These are phyloP conservation scores for Nesospiza acunhae DNA, from an alignment of 2,113 vertebrate species.

Conservation along the genomic window DNA sequence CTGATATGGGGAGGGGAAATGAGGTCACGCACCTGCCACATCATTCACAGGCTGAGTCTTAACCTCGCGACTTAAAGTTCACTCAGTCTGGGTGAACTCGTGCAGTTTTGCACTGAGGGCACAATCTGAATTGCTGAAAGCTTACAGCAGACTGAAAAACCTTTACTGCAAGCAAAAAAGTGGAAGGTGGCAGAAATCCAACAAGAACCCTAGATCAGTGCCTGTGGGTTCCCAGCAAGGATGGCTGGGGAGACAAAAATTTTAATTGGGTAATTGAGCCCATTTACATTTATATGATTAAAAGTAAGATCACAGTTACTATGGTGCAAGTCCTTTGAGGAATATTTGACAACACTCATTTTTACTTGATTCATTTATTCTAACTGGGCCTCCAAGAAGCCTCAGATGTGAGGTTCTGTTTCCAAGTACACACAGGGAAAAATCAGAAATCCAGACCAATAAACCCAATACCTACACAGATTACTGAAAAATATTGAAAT, in stretches of 20 bases:
- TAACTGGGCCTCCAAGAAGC: not conserved
- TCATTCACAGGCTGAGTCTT: not conserved
- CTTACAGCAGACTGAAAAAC: not conserved
- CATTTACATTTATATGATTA: not conserved
- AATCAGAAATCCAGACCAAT: not conserved
- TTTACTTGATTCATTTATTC: not conserved
- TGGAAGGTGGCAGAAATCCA: not conserved
- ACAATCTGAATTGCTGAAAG: not conserved
- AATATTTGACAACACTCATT: not conserved
- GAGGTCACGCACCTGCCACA: accelerated
- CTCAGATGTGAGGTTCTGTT: not conserved
- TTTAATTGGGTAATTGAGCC: not conserved
- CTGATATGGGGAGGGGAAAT: not conserved
- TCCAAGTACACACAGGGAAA: not conserved
- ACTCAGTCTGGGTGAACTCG: not conserved
- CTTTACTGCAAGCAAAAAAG: not conserved
- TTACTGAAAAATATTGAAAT: not conserved
- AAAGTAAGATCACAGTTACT: not conserved
- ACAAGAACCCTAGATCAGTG: not conserved
- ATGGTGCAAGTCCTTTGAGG: not conserved
- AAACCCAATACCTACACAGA: not conserved
- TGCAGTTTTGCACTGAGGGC: not conserved
- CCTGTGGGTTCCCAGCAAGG: not conserved
- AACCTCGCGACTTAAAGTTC: not conserved
- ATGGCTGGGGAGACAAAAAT: not conserved